Evolutionary conservation across 2,113 vertebrate genomes (phyloP).

Genomic region (Calidris pugnax): DNA sequence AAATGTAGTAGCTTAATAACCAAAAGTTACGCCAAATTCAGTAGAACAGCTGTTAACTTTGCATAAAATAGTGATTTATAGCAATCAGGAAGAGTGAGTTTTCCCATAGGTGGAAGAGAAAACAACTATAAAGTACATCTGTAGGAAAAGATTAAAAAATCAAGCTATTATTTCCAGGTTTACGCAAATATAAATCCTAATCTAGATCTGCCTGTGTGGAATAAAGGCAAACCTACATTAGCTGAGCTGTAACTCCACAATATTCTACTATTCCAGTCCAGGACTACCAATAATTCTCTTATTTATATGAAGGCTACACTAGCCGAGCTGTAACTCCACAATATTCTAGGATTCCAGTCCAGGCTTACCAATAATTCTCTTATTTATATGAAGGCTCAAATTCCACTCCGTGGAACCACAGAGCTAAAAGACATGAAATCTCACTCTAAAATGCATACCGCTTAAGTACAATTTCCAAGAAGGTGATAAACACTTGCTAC

Average conservation of each 20-base stretch:
- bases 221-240: neutral
- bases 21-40: neutral
- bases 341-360: neutral
- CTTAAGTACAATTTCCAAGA: neutral
- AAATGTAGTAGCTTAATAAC: neutral
- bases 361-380: neutral
- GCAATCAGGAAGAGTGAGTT: neutral
- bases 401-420: neutral
- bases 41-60: neutral
- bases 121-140: neutral
- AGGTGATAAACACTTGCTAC: neutral
- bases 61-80: neutral
- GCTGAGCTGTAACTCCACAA: neutral
- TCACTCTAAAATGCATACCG: neutral
- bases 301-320: neutral
- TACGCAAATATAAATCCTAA: neutral
- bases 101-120: neutral
- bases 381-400: neutral
- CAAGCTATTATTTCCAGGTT: neutral
- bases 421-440: neutral
- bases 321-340: neutral
- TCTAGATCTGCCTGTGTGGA: neutral
- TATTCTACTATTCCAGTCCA: neutral
- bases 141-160: neutral
- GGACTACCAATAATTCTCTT: neutral